Conservation (phyloP, 2,888 invertebrate species). For the Amblyjoppa fuscipennis region DNA sequence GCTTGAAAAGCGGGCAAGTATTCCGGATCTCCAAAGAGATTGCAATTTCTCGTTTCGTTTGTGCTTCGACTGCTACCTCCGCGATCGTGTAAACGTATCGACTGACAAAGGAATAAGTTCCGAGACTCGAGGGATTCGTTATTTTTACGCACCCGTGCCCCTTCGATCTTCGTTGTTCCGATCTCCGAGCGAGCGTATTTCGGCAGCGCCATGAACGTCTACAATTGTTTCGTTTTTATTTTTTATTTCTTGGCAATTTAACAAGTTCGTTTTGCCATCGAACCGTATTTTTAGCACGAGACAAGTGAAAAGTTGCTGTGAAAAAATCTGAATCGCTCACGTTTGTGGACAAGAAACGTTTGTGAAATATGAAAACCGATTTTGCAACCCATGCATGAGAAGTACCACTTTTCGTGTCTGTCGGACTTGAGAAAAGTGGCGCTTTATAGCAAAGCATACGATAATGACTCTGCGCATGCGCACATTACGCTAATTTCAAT, state of each 20-base stretch:
- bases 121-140: slow-evolving; percentile 32
- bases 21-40: slow-evolving; percentile 67
- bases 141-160: slow-evolving; percentile 23
- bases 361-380: no score
- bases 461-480: not conserved
- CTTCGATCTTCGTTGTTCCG: slow-evolving; percentile 26
- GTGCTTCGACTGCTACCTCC: slow-evolving; percentile 24
- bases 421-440: no score
- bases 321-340: not conserved
- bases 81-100: slow-evolving; percentile 40
- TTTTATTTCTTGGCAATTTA: no score
- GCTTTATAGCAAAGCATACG: no score
- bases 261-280: no score
- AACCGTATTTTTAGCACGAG: not conserved
- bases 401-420: no score
- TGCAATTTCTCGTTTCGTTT: slow-evolving; percentile 54
- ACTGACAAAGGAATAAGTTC: slow-evolving; percentile 41
- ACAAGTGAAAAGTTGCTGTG: not conserved
- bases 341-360: no score
- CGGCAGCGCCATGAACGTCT: no score
- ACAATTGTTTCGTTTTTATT: no score
- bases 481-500: no score
- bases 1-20: slow-evolving; percentile 62
- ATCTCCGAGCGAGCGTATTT: not conserved
- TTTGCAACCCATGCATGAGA: no score